These are phyloP conservation scores for Nannoperca obscura DNA, from an alignment of 2,797 vertebrate species.

Conservation along the genomic window DNA sequence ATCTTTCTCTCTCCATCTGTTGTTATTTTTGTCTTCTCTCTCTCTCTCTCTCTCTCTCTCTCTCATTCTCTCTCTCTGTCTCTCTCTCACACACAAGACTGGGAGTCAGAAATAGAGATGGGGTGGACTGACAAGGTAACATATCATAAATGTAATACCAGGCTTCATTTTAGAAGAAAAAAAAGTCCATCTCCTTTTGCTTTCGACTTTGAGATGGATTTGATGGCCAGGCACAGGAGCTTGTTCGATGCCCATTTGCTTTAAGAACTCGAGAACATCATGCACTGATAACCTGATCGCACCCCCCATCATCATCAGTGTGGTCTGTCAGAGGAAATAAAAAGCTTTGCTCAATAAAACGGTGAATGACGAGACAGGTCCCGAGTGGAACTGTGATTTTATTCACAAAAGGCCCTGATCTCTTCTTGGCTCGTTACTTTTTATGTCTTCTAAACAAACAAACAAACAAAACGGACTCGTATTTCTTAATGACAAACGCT, in stretches of 20 bases:
- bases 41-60: too few relatives aligned
- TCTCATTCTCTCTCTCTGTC: too few relatives aligned
- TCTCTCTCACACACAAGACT: background rate
- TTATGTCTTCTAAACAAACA: constrained; percentile 44
- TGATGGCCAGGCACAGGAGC: constrained; percentile 29
- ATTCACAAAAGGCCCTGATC: constrained; percentile 24
- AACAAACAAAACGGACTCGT: constrained; percentile 55
- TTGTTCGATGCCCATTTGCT: constrained; percentile 40
- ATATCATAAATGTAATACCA: constrained; percentile 44
- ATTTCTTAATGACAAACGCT: constrained; percentile 67
- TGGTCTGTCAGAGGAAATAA: constrained; percentile 27
- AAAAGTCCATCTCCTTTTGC: constrained; percentile 26
- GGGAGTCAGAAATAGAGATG: constrained; percentile 12
- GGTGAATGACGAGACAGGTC: constrained; percentile 22
- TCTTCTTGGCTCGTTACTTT: constrained; percentile 5
- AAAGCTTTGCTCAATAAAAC: constrained; percentile 36
- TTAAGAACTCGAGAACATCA: constrained; percentile 24
- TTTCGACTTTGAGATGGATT: constrained; percentile 28
- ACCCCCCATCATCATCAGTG: constrained; percentile 9
- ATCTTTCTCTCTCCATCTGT: constrained; percentile 22
- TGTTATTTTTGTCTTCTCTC: constrained; percentile 20
- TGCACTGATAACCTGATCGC: constrained; percentile 32
- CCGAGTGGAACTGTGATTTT: background rate
- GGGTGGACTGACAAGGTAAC: constrained; percentile 7
- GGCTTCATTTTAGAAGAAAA: constrained; percentile 32